Conservation (phyloP, 2,888 invertebrate species). For the Rhaphigaster nebulosa region DNA sequence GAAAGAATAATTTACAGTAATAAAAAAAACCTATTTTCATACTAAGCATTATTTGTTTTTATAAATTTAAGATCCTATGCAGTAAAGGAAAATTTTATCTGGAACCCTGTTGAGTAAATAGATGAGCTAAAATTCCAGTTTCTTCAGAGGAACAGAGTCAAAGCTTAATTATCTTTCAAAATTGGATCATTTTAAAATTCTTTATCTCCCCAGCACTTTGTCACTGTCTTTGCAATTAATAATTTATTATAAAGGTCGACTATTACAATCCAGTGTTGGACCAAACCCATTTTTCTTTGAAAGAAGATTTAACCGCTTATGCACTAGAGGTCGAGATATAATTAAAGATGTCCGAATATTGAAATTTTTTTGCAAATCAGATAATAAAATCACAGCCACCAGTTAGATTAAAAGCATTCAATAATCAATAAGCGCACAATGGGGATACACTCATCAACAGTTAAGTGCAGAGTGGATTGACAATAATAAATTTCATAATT, state of each 20-base stretch:
- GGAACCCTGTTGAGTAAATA: neutral
- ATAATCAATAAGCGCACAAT: neutral
- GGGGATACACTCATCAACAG: neutral
- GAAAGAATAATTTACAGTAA: neutral
- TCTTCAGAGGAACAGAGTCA: neutral
- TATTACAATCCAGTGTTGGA: neutral
- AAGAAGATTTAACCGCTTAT: neutral
- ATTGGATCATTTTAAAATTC: neutral
- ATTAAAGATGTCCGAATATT: neutral
- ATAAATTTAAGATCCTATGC: neutral
- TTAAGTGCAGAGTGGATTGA: neutral
- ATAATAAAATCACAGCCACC: neutral
- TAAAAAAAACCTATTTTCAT: neutral
- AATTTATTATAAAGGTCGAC: neutral
- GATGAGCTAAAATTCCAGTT: neutral
- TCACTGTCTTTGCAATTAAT: neutral
- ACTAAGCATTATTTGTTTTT: neutral
- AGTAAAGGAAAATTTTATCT: neutral
- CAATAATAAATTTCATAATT: neutral
- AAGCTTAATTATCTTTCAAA: neutral
- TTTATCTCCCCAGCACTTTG: neutral
- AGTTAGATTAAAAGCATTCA: neutral
- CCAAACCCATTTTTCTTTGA: neutral
- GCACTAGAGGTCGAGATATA: neutral
- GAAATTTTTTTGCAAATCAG: neutral